A percentile compares a stretch with the other conserved stretches of the same genome.
phyloP scores from a whole-genome alignment of 2,888 invertebrate species.

The Andrena bucephala region DNA sequence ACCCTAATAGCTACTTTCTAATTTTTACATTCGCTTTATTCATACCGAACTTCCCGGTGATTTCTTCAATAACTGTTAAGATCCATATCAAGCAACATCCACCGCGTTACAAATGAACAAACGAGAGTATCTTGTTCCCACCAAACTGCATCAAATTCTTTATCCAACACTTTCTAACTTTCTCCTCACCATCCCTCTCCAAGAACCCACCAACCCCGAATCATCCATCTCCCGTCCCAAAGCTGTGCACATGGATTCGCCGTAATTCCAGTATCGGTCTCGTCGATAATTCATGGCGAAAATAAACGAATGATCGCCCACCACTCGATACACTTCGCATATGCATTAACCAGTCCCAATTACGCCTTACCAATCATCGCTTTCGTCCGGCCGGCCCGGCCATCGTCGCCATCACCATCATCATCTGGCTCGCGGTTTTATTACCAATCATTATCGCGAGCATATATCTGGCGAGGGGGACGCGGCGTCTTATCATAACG shows the following conservation, averaged over 20 bases:
- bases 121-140: not conserved
- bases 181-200: not conserved
- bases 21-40: too few relatives aligned
- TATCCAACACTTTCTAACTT: not conserved
- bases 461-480: constrained; percentile 9
- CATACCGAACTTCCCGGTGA: too few relatives aligned
- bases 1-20: too few relatives aligned
- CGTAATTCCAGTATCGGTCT: not conserved
- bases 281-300: not conserved
- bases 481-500: constrained; percentile 59
- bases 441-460: constrained; percentile 29
- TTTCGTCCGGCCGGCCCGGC: not conserved
- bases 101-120: not conserved
- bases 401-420: not conserved
- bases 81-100: too few relatives aligned
- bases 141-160: not conserved
- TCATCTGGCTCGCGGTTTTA: constrained; percentile 6
- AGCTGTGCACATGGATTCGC: not conserved
- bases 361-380: constrained; percentile 37
- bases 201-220: not conserved
- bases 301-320: not conserved
- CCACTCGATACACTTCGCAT: not conserved
- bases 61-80: not conserved
- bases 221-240: not conserved
- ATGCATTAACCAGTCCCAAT: constrained; percentile 17